Base-by-base conservation (phyloP, 2,113 vertebrate genomes). In the Hippocampus guttulatus region DNA sequence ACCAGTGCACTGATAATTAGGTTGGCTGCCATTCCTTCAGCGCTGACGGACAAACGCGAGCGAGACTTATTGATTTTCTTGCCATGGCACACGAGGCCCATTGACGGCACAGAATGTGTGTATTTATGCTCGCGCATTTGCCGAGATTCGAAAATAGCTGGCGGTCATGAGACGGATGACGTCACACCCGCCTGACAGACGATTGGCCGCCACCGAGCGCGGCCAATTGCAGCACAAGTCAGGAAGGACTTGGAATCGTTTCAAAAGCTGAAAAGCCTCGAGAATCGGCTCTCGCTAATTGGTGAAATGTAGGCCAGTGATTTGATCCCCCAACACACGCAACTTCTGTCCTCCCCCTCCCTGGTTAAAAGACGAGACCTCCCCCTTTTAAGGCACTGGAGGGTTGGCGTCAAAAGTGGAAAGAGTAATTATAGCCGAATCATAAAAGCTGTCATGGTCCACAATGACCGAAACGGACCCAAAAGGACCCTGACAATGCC, bases 341-440 rank as follows among this genome's bases (percentile, higher is more conserved):
- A 18, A 45, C 41, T 14, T 2, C 64, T 8, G 30, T 38, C 33
- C 33, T 38, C 20, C 33, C 43, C 71, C 67, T 75, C 82, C 71
- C 12, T n/a, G 20, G 2, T 27, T 67, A 33, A 52, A 67, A 52
- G 11, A 41, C 45, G 11, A 52, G 47, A 33, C 47, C 69, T 14
- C 45, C 68, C 67, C 92, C 92, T 90, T 93, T 93, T 93, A 93
- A 90, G 92, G 92, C 81, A 66, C 71, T 86, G 87, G 80, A 74
- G 84, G 88, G 81, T 84, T 85, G 82, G 85, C 80, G 88, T 88
- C 90, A 83, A 91, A 93, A 91, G 90, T 86, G 91, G 91, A 91
- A 90, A 92, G 90, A 68, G 82, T 92, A 92, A 91, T 88, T 90
- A 93, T 92, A 93, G 87, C 70, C 61, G 58, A 3, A 81, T 74